A percentile compares a stretch with the other conserved stretches of the same genome.
These are phyloP conservation scores for Trinectes maculatus DNA, from an alignment of 2,113 vertebrate genomes.

Conservation along the genomic window DNA sequence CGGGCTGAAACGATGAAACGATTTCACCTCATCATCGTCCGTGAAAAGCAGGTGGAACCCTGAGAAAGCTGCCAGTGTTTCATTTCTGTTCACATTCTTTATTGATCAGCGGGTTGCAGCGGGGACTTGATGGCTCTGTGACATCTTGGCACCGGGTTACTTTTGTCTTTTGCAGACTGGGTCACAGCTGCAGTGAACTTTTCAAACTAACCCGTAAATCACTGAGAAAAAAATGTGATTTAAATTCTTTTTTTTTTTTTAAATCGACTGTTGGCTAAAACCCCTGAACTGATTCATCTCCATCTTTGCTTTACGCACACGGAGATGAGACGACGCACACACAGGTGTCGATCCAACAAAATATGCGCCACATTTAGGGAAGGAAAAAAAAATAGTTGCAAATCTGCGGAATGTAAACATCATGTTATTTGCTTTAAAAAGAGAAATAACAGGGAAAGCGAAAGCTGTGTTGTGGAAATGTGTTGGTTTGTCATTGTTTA, in stretches of 20 bases:
- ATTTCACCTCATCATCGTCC: conserved; percentile 15
- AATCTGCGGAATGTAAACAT: background rate
- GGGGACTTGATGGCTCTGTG: conserved; percentile 5
- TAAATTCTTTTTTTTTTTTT: background rate
- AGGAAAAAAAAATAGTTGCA: background rate
- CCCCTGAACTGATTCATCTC: conserved; percentile 1
- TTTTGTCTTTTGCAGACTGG: conserved; percentile 13
- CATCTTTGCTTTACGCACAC: conserved; percentile 36
- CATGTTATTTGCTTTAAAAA: conserved; percentile 7
- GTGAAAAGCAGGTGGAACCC: conserved; percentile 25
- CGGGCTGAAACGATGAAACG: conserved; percentile 32
- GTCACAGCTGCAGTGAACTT: background rate
- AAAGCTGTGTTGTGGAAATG: conserved; percentile 54
- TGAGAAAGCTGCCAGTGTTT: background rate
- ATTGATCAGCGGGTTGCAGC: conserved; percentile 4
- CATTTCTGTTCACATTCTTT: background rate
- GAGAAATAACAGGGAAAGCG: background rate
- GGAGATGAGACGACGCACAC: conserved; percentile 18
- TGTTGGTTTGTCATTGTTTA: conserved; percentile 45
- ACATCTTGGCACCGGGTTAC: background rate
- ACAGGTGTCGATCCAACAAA: conserved; percentile 28
- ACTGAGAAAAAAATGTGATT: too few relatives aligned
- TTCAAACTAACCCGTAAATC: too few relatives aligned
- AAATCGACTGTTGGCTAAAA: background rate
- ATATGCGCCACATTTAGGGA: background rate